These are phyloP conservation scores for Noctua janthe DNA, from an alignment of 2,888 invertebrate species.

Conservation along the genomic window DNA sequence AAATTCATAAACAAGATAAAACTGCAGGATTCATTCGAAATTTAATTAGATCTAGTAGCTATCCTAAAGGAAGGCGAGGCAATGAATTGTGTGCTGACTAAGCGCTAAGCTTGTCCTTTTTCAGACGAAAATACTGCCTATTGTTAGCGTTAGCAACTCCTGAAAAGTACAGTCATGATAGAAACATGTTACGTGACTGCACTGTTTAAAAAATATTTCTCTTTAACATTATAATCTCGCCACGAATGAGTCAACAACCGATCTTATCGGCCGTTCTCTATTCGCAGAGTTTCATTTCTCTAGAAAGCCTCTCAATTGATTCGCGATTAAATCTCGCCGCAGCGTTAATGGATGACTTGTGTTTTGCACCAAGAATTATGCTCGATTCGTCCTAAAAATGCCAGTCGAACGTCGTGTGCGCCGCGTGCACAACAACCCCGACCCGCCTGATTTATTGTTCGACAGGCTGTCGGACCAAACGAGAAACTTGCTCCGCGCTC, in stretches of 20 bases:
- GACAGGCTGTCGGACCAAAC: slow-evolving; percentile 69
- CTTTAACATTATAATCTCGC: slow-evolving; percentile 60
- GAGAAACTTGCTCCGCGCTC: slow-evolving; percentile 75
- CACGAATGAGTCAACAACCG: slow-evolving; percentile 67
- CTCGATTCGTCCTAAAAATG: slow-evolving; percentile 74
- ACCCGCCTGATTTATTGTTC: slow-evolving; percentile 73
- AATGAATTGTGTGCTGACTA: slow-evolving; percentile 9
- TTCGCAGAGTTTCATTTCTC: slow-evolving; percentile 62
- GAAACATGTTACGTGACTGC: slow-evolving; percentile 60
- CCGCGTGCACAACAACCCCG: slow-evolving; percentile 62
- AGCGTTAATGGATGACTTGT: slow-evolving; percentile 65
- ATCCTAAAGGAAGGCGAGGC: slow-evolving; percentile 14
- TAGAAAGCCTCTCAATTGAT: slow-evolving; percentile 68
- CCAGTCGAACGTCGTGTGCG: slow-evolving; percentile 48
- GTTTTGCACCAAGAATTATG: slow-evolving; percentile 69
- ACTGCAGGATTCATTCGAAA: not conserved
- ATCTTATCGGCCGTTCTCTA: slow-evolving; percentile 65
- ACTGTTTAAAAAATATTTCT: slow-evolving; percentile 61
- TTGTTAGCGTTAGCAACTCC: slow-evolving; percentile 56
- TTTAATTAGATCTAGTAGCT: slow-evolving; percentile 7
- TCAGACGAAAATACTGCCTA: slow-evolving; percentile 53
- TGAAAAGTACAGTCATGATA: slow-evolving; percentile 48
- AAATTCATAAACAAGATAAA: slow-evolving; percentile 34
- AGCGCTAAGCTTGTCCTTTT: slow-evolving; percentile 48
- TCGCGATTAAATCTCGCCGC: slow-evolving; percentile 67